A percentile compares a stretch with the other conserved stretches of the same genome.
Conservation (phyloP, 2,797 vertebrate species). For the Columba guinea region DNA sequence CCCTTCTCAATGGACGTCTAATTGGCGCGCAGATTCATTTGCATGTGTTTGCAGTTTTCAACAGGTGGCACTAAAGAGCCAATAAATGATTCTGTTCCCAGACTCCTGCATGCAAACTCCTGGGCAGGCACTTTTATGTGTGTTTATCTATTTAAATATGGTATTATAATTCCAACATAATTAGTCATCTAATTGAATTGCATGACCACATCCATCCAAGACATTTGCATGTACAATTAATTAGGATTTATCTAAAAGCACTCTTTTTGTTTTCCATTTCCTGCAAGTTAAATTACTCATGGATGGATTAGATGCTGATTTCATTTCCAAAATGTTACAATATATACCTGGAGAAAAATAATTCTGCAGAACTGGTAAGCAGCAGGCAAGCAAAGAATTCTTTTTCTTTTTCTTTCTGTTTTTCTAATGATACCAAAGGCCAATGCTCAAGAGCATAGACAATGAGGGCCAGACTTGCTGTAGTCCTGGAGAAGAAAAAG, state of each 20-base stretch:
- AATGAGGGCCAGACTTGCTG: background rate
- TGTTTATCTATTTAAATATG: slow-evolving; percentile 69
- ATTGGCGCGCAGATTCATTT: slow-evolving; percentile 5
- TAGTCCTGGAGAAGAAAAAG: background rate
- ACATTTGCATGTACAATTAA: slow-evolving; percentile 77
- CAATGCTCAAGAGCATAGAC: background rate
- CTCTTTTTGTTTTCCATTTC: slow-evolving; percentile 62
- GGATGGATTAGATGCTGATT: slow-evolving; percentile 63
- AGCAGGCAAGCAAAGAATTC: background rate
- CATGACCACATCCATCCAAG: slow-evolving; percentile 74
- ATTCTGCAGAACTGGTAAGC: background rate
- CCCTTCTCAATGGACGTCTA: background rate
- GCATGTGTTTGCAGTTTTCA: slow-evolving; percentile 55
- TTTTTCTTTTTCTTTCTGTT: background rate
- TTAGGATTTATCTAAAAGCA: slow-evolving; percentile 77
- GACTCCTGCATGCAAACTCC: slow-evolving; percentile 29
- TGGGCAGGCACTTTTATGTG: slow-evolving; percentile 47
- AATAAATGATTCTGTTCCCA: slow-evolving; percentile 52
- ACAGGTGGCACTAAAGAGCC: slow-evolving; percentile 72
- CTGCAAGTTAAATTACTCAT: slow-evolving; percentile 66
- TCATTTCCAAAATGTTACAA: slow-evolving; percentile 30
- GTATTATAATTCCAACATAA: slow-evolving; percentile 58
- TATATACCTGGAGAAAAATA: slow-evolving; percentile 16
- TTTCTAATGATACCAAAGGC: background rate
- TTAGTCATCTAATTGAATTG: slow-evolving; percentile 74